Base-by-base conservation (phyloP, 2,113 vertebrate species). In the Laticauda colubrina region DNA sequence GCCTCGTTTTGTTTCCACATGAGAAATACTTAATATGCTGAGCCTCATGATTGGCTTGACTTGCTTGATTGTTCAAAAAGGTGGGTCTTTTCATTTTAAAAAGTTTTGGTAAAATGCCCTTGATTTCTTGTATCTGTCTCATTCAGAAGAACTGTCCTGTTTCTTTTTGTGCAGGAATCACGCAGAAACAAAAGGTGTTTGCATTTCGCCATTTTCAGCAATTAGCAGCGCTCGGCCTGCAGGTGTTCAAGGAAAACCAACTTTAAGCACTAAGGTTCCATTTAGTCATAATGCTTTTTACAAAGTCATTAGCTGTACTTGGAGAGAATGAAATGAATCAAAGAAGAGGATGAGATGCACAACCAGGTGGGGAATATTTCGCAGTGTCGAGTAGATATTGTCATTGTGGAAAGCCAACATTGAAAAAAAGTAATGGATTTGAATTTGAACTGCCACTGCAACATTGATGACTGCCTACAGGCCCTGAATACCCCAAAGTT, bases 21-120 rank as follows among this genome's bases (percentile, higher is more conserved):
- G 98, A 98, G 97, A 98, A 98, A 98, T 98, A 98, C 93, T 97
- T 96, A 97, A 97, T 96, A 97, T 96, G 97, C 92, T 96, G 95
- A 98, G 96, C 91, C 92, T 97, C 96, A 87, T 97, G 91, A 93
- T 55, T 43, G 85, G 93, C 95, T 96, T 94, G 81, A 85, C 93
- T 93, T 56, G 94, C 96, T 96, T 96, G 75, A 43, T 81, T 81
- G 95, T 96, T 95, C 96, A 96, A 96, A 97, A 96, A 95, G 96
- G 15, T 89, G 95, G 93, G 7, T 61, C 61, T 95, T 94, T 94
- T 94, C 94, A 94, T 95, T 96, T 95, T 87, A 94, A 97, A 97
- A 97, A 94, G 56, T 86, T 90, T 97, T 96, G 96, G 96, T 95
- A 95, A 97, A 94, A 98, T 97, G 96, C 97, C 97, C 97, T 97